These are phyloP conservation scores for Chondrilla cf. caribensis DNA, from an alignment of 37 sponge, comb jelly and placozoan genomes.

Conservation along the genomic window DNA sequence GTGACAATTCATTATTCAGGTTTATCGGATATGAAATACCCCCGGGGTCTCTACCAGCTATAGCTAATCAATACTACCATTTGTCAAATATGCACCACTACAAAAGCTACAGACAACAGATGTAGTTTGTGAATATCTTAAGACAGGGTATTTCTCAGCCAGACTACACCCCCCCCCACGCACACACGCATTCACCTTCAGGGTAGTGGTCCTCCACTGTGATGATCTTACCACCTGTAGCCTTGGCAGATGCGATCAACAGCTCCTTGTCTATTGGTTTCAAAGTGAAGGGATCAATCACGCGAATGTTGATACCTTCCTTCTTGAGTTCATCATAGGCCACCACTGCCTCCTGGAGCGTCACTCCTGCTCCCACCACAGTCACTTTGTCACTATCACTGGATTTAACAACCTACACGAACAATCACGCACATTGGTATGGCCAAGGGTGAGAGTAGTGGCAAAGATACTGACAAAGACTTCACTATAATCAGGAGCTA, in stretches of 20 bases:
- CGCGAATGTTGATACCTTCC: slow-evolving; percentile 88
- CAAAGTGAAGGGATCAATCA: slow-evolving; percentile 94
- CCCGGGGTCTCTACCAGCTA: no score
- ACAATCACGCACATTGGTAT: no score
- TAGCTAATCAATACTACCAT: no score
- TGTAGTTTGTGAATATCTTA: no score
- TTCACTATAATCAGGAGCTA: not conserved
- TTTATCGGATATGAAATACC: no score
- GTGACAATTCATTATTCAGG: no score
- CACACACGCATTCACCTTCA: no score
- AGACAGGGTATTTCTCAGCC: no score
- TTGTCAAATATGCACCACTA: no score
- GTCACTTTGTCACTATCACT: slow-evolving; percentile 82
- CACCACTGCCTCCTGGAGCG: slow-evolving; percentile 81
- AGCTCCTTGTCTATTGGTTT: slow-evolving; percentile 91
- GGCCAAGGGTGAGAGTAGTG: not conserved
- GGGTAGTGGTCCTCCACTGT: slow-evolving; percentile 98
- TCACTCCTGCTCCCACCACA: slow-evolving; percentile 91
- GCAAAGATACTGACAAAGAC: not conserved
- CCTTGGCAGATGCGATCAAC: slow-evolving; percentile 62
- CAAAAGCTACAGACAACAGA: no score
- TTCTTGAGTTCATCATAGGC: slow-evolving; percentile 64
- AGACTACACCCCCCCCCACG: no score
- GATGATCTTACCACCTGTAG: slow-evolving; percentile 82
- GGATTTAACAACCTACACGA: slow-evolving; percentile 59